phyloP scores from a whole-genome alignment of 1,140 invertebrate genomes.

The Frieseomelitta varia region DNA sequence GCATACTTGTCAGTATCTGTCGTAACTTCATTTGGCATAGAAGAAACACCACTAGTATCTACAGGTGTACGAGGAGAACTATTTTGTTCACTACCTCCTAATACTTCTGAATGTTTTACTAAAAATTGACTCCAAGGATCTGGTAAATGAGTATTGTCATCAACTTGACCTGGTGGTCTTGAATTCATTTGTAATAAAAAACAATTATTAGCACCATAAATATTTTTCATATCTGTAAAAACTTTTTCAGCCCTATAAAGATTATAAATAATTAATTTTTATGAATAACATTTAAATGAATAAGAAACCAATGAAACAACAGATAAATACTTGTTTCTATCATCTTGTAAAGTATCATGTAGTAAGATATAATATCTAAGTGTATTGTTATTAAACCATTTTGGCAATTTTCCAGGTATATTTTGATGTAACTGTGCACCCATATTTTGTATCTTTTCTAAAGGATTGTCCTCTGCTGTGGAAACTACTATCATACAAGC shows the following conservation, averaged over 20 bases:
- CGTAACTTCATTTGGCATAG: constrained; percentile 82
- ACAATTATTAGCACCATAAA: constrained; percentile 92
- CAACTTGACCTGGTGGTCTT: constrained; percentile 83
- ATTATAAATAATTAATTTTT: constrained; percentile 38
- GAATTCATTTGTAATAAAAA: constrained; percentile 95
- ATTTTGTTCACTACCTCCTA: constrained; percentile 84
- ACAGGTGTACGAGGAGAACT: constrained; percentile 85
- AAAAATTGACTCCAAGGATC: constrained; percentile 94
- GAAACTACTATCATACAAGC: constrained; percentile 94
- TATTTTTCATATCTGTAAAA: constrained; percentile 92
- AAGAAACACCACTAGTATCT: constrained; percentile 81
- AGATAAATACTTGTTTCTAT: constrained; percentile 84
- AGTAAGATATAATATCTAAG: constrained; percentile 95
- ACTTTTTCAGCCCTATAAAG: constrained; percentile 88
- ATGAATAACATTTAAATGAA: background rate
- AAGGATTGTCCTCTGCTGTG: constrained; percentile 90
- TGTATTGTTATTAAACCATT: constrained; percentile 94
- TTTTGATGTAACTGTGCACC: constrained; percentile 90
- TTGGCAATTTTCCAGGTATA: constrained; percentile 89
- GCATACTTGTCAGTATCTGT: constrained; percentile 77
- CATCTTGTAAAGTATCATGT: constrained; percentile 90
- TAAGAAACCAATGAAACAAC: background rate
- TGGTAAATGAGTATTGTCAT: constrained; percentile 84
- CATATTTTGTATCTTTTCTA: constrained; percentile 90
- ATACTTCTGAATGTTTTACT: constrained; percentile 83